Evolutionary conservation across 1,140 invertebrate genomes (phyloP).

Genomic region (Orchesella cincta): DNA sequence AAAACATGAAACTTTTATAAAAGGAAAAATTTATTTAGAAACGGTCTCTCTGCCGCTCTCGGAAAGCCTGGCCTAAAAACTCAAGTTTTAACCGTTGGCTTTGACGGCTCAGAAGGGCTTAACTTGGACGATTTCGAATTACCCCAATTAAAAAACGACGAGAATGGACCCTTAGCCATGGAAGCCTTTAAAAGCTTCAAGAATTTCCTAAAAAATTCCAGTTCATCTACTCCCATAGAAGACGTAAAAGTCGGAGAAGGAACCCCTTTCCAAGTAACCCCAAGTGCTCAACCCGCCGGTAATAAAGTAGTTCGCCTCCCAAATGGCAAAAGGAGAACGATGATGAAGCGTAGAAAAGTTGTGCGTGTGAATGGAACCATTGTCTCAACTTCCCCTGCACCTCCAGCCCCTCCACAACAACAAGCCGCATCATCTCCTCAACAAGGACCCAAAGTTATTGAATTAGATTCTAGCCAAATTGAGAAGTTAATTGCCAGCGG

Average conservation of each 20-base stretch:
- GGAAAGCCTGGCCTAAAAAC: constrained; percentile 21
- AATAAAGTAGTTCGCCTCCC: background rate
- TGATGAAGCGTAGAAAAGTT: constrained; percentile 25
- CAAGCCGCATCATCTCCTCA: background rate
- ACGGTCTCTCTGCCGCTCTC: background rate
- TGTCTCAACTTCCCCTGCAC: background rate
- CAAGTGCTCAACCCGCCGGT: background rate
- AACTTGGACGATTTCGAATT: constrained; percentile 31
- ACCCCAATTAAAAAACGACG: constrained; percentile 21
- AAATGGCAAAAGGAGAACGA: background rate
- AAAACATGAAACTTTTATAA: background rate
- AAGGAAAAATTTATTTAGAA: background rate
- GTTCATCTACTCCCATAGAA: background rate
- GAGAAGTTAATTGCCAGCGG: constrained; percentile 17
- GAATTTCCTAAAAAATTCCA: constrained; percentile 20
- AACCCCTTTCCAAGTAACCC: background rate
- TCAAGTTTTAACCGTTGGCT: constrained; percentile 18
- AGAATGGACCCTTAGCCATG: background rate
- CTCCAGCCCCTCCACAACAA: background rate
- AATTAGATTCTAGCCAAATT: constrained; percentile 14
- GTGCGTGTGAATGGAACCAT: background rate
- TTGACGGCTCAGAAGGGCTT: constrained; percentile 3
- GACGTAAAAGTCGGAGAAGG: background rate
- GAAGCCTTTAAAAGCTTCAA: constrained; percentile 20
- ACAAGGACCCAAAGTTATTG: constrained; percentile 7